These are phyloP conservation scores for Tetragonula carbonaria DNA, from an alignment of 2,888 invertebrate species.

Conservation along the genomic window DNA sequence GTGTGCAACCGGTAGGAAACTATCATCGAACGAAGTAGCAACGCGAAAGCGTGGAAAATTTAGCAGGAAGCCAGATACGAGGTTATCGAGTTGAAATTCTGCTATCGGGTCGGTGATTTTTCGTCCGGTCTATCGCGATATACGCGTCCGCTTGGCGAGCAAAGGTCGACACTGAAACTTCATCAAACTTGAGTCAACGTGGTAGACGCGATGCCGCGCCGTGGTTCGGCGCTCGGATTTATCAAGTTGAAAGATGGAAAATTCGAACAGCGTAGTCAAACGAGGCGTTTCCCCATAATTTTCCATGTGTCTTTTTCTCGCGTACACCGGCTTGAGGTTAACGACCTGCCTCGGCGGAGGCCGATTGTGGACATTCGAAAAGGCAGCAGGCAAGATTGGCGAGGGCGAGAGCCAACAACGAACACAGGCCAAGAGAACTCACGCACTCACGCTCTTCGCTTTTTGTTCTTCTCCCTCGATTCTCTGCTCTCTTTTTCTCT, in stretches of 20 bases:
- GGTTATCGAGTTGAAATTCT: no score
- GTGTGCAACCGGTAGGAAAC: no score
- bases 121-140: not conserved
- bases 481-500: conserved; percentile 9
- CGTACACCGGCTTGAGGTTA: conserved; percentile 61
- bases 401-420: conserved; percentile 61
- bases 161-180: no score
- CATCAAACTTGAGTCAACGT: not conserved
- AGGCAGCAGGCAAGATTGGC: conserved; percentile 65
- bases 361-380: conserved; percentile 69
- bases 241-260: not conserved
- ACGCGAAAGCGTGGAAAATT: not conserved
- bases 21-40: not conserved
- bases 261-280: not conserved
- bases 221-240: no score
- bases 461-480: conserved; percentile 3
- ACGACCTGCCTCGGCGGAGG: conserved; percentile 57
- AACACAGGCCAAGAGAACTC: conserved; percentile 24
- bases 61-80: not conserved
- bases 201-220: not conserved
- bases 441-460: not conserved
- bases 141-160: not conserved
- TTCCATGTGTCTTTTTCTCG: conserved; percentile 39
- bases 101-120: not conserved
- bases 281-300: conserved; percentile 35